Conservation (phyloP, 1,140 invertebrate species). For the Drosophila aff. region DNA sequence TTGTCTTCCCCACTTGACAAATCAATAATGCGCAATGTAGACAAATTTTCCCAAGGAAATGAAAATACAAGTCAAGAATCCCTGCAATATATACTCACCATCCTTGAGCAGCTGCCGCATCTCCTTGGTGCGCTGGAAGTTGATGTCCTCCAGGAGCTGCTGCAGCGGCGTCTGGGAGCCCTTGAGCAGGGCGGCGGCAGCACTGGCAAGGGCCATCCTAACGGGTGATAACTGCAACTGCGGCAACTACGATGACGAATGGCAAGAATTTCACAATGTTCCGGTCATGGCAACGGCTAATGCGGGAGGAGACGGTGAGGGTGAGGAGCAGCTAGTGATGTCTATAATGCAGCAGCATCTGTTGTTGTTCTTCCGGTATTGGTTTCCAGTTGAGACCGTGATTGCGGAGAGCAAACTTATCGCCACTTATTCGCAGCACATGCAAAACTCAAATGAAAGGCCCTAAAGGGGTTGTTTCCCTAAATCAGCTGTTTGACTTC, state of each 20-base stretch:
- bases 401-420: conserved; percentile 4
- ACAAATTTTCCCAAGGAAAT: conserved; percentile 62
- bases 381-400: conserved; percentile 1
- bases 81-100: conserved; percentile 86
- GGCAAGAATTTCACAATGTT: conserved; percentile 46
- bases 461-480: conserved; percentile 21
- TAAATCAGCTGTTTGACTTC: conserved; percentile 20
- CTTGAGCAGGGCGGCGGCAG: conserved; percentile 87
- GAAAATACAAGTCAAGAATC: background rate
- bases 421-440: conserved; percentile 10
- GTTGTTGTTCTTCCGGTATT: conserved; percentile 8
- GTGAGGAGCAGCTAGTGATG: conserved; percentile 9
- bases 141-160: conserved; percentile 94
- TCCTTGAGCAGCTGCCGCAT: conserved; percentile 94
- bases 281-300: conserved; percentile 16
- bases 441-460: conserved; percentile 30
- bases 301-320: background rate
- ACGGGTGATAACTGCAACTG: conserved; percentile 16
- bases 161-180: conserved; percentile 89
- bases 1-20: conserved; percentile 57
- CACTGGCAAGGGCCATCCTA: conserved; percentile 87
- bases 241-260: conserved; percentile 47
- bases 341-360: conserved; percentile 24
- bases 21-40: conserved; percentile 81
- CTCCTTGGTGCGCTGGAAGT: conserved; percentile 95